A percentile compares a stretch with the other conserved stretches of the same genome.
Conservation (phyloP, 2,888 invertebrate genomes). For the Synergus itoensis region DNA sequence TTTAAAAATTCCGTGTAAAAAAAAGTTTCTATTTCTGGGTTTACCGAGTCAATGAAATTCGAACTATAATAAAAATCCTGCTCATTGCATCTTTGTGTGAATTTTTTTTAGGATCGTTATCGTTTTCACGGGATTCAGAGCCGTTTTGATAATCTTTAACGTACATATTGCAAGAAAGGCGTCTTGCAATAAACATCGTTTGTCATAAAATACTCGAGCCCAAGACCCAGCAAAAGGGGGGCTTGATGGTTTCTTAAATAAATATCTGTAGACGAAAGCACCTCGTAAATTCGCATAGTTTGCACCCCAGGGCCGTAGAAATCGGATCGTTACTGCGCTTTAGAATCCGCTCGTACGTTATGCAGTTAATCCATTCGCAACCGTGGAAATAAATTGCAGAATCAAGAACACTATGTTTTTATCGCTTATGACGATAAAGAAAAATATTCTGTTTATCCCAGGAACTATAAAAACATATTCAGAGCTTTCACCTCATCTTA, state of each 20-base stretch:
- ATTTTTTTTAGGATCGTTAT: conserved; percentile 50
- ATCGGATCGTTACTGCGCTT: conserved; percentile 28
- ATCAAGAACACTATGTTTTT: conserved; percentile 35
- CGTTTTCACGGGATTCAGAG: conserved; percentile 52
- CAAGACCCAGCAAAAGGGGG: neutral
- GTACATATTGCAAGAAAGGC: neutral
- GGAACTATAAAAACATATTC: conserved; percentile 18
- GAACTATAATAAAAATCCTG: neutral
- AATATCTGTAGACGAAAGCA: conserved; percentile 28
- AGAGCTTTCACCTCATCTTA: neutral
- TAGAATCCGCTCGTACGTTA: conserved; percentile 25
- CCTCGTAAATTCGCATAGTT: conserved; percentile 35
- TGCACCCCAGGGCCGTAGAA: conserved; percentile 5
- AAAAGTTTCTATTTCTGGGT: too few species aligned
- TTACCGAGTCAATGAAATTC: too few species aligned
- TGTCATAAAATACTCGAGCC: conserved; percentile 52
- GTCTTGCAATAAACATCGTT: conserved; percentile 50
- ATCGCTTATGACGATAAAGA: conserved; percentile 26
- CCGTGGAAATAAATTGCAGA: conserved; percentile 29
- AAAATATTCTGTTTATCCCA: conserved; percentile 21
- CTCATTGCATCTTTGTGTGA: conserved; percentile 23
- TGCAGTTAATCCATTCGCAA: conserved; percentile 31
- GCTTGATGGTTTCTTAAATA: conserved; percentile 20
- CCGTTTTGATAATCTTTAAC: conserved; percentile 55
- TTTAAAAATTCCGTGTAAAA: too few species aligned